Percentiles rank a stretch among this genome's conserved stretches.
Conservation (phyloP, 2,888 invertebrate genomes). For the Cremastobaeus sp. region DNA sequence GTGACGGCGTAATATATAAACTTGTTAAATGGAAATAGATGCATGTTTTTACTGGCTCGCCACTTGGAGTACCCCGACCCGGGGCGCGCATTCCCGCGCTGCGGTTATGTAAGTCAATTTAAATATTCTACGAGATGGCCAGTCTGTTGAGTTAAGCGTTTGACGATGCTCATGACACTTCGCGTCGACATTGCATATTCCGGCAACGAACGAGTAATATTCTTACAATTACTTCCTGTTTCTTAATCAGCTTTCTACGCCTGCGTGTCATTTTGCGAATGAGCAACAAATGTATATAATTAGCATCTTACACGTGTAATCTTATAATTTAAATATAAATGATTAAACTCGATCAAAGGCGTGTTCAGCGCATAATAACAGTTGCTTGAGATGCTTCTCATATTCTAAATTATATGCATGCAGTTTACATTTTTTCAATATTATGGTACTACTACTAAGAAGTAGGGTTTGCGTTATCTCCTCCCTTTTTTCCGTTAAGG, state of each 20-base stretch:
- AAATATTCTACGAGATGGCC: conserved; percentile 69
- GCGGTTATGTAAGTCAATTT: conserved; percentile 75
- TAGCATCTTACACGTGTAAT: conserved; percentile 56
- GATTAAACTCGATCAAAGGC: conserved; percentile 51
- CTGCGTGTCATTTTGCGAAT: conserved; percentile 54
- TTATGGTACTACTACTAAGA: too few species aligned
- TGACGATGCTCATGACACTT: conserved; percentile 56
- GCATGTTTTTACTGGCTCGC: conserved; percentile 77
- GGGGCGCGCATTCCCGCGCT: conserved; percentile 59
- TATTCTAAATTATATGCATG: conserved; percentile 44
- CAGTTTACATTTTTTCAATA: conserved; percentile 35
- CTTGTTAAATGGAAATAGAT: conserved; percentile 78
- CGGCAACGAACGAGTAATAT: conserved; percentile 47
- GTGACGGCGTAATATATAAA: conserved; percentile 77
- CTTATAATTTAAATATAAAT: conserved; percentile 57
- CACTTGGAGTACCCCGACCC: conserved; percentile 66
- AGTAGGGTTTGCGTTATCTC: too few species aligned
- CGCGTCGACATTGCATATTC: conserved; percentile 52
- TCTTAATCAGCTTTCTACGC: conserved; percentile 54
- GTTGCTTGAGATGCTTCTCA: conserved; percentile 23
- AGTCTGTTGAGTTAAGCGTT: conserved; percentile 53
- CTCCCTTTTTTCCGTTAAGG: neutral
- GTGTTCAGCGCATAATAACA: conserved; percentile 41
- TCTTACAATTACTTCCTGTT: conserved; percentile 52
- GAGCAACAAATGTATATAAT: conserved; percentile 48